Percentiles rank a stretch among this genome's conserved stretches.
Evolutionary conservation across 1,140 invertebrate genomes (phyloP).

Genomic region (Onthophagus taurus): DNA sequence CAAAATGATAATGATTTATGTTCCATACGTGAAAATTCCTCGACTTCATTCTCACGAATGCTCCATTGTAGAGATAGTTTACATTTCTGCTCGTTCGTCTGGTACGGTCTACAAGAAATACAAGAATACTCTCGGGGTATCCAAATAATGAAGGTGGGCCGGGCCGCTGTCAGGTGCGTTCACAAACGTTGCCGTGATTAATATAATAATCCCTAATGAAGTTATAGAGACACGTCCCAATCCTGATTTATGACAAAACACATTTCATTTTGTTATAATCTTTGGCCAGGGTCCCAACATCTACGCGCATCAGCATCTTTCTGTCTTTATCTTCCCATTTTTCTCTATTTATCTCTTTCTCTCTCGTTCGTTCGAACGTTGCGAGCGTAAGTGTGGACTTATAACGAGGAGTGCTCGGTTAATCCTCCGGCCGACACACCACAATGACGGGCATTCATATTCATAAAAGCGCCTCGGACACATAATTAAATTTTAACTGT

Average conservation of each 20-base stretch:
- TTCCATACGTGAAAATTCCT: too few relatives aligned
- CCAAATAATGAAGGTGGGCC: too few relatives aligned
- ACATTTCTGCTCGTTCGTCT: too few relatives aligned
- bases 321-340: too few relatives aligned
- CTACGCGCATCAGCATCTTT: too few relatives aligned
- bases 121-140: too few relatives aligned
- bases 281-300: constrained; percentile 22
- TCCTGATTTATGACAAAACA: constrained; percentile 37
- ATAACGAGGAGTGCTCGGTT: constrained; percentile 9
- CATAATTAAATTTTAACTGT: constrained; percentile 34
- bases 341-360: constrained; percentile 20
- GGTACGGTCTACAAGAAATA: too few relatives aligned
- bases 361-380: constrained; percentile 6
- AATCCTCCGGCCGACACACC: constrained; percentile 19
- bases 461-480: constrained; percentile 20
- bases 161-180: too few relatives aligned
- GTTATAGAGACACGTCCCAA: constrained; percentile 36
- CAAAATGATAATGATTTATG: too few relatives aligned
- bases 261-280: constrained; percentile 28
- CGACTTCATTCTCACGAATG: too few relatives aligned
- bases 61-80: too few relatives aligned
- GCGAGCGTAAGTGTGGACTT: not conserved
- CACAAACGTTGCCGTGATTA: constrained; percentile 35
- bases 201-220: constrained; percentile 38
- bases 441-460: constrained; percentile 30